phyloP scores from a whole-genome alignment of 1,140 invertebrate genomes.

The Drosophila subobscura region DNA sequence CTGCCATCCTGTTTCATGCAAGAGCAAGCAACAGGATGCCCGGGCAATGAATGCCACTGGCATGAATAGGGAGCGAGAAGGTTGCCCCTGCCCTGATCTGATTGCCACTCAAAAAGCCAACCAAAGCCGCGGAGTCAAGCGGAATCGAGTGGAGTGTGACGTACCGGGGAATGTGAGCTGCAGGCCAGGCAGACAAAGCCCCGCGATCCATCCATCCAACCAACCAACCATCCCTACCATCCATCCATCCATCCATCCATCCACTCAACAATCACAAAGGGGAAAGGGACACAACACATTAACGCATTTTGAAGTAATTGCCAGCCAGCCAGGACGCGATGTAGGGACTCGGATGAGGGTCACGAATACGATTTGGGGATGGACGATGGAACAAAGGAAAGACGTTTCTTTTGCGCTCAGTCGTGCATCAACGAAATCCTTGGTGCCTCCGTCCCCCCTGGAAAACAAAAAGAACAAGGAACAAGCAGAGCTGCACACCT shows the following conservation, averaged over 20 bases:
- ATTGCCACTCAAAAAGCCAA: slow-evolving; percentile 46
- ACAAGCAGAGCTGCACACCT: slow-evolving; percentile 42
- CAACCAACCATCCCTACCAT: slow-evolving; percentile 25
- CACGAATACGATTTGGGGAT: slow-evolving; percentile 18
- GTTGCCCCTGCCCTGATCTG: slow-evolving; percentile 24
- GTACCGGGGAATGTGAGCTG: slow-evolving; percentile 53
- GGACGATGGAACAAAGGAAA: slow-evolving; percentile 25
- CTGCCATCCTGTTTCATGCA: slow-evolving; percentile 81
- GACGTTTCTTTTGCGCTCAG: slow-evolving; percentile 54
- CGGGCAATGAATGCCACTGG: slow-evolving; percentile 51
- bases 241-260: slow-evolving; percentile 26
- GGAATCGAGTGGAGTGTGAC: slow-evolving; percentile 56
- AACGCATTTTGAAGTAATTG: slow-evolving; percentile 60
- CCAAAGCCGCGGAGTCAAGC: slow-evolving; percentile 41
- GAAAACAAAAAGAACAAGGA: slow-evolving; percentile 26
- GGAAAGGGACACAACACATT: slow-evolving; percentile 44
- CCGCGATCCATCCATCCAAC: slow-evolving; percentile 29
- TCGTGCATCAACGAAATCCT: slow-evolving; percentile 71
- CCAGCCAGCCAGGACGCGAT: slow-evolving; percentile 49
- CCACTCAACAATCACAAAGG: slow-evolving; percentile 40
- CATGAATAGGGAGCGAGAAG: slow-evolving; percentile 18
- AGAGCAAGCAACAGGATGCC: slow-evolving; percentile 79
- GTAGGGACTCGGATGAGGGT: slow-evolving; percentile 19
- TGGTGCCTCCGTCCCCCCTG: slow-evolving; percentile 12
- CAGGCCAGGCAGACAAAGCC: slow-evolving; percentile 46